A percentile compares a stretch with the other conserved stretches of the same genome.
Conservation (phyloP, 2,888 invertebrate genomes). For the Drosophila mayaguana region DNA sequence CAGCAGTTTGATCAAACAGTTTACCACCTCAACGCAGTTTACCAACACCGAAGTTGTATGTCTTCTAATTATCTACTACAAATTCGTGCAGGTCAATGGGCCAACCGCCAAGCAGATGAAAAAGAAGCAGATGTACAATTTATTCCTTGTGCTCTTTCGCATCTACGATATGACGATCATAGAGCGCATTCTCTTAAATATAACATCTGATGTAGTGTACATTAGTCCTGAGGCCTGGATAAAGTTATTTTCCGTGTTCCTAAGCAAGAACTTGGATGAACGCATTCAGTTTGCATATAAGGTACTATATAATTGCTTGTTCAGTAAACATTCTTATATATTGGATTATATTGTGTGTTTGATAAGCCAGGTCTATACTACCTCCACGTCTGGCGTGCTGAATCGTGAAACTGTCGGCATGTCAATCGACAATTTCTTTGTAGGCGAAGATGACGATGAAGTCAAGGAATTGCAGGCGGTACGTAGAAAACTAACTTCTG, state of each 20-base stretch:
- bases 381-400: constrained; percentile 88
- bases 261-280: constrained; percentile 89
- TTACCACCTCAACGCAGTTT: constrained; percentile 85
- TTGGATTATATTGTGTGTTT: background rate
- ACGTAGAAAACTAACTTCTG: background rate
- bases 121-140: constrained; percentile 87
- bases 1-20: constrained; percentile 86
- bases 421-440: constrained; percentile 85
- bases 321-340: background rate
- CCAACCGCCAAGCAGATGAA: constrained; percentile 84
- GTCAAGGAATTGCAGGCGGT: constrained; percentile 87
- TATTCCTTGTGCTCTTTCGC: constrained; percentile 88
- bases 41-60: constrained; percentile 87
- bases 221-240: constrained; percentile 88
- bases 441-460: constrained; percentile 88
- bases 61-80: constrained; percentile 86
- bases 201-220: constrained; percentile 86
- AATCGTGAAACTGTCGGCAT: constrained; percentile 90
- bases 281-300: constrained; percentile 89
- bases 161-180: constrained; percentile 90
- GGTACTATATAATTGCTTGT: constrained; percentile 77
- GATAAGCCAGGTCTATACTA: constrained; percentile 86
- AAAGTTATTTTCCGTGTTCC: constrained; percentile 88
- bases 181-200: constrained; percentile 87
- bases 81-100: constrained; percentile 85